Conservation (phyloP, 2,797 vertebrate genomes). For the Morus bassanus region DNA sequence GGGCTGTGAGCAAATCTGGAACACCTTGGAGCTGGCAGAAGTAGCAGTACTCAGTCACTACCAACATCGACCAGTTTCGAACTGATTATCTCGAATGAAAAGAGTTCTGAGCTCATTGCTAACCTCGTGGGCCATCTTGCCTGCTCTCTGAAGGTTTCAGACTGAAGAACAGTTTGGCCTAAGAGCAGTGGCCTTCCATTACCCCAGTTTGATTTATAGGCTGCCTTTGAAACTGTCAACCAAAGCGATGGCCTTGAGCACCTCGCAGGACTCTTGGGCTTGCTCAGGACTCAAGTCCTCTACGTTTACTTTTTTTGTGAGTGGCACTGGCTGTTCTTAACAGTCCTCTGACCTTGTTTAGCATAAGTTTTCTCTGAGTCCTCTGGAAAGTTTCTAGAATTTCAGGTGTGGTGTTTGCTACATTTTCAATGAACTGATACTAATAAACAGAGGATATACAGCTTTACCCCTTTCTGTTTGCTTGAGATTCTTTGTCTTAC, state of each 20-base stretch:
- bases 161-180: not conserved
- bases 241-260: not conserved
- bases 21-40: not conserved
- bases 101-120: not conserved
- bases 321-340: not conserved
- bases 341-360: not conserved
- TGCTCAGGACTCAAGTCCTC: not conserved
- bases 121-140: not conserved
- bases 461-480: not conserved
- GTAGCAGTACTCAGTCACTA: not conserved
- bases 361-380: not conserved
- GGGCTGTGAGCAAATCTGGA: not conserved
- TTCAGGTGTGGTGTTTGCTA: not conserved
- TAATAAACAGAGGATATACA: not conserved
- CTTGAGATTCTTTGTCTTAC: not conserved
- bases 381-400: not conserved
- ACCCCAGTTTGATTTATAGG: not conserved
- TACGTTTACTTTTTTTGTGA: not conserved
- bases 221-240: slow-evolving; percentile 5
- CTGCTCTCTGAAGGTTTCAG: slow-evolving; percentile 16
- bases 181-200: slow-evolving; percentile 3
- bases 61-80: not conserved
- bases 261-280: not conserved
- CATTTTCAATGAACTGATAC: not conserved
- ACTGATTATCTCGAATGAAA: not conserved